phyloP scores from a whole-genome alignment of 2,888 invertebrate species.

The Creontiades dilutus region DNA sequence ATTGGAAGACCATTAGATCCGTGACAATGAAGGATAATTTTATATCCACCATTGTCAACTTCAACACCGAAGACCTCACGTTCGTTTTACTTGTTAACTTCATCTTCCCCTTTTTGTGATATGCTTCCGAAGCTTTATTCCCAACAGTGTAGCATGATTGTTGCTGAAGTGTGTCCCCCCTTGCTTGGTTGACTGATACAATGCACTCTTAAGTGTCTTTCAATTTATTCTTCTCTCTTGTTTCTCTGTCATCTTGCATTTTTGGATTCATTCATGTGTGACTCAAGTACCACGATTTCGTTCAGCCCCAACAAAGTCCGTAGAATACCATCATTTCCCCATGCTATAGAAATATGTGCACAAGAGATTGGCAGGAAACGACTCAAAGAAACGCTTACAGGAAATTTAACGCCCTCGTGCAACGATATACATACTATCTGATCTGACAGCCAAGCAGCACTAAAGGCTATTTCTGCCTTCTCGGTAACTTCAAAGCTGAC shows the following conservation, averaged over 20 bases:
- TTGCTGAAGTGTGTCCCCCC: background rate
- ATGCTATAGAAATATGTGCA: too few species aligned
- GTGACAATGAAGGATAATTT: conserved; percentile 99
- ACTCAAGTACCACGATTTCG: background rate
- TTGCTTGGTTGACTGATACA: conserved; percentile 35
- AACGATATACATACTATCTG: too few species aligned
- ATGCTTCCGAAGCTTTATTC: conserved; percentile 1
- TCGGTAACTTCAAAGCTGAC: too few species aligned
- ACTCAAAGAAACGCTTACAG: too few species aligned
- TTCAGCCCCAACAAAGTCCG: background rate
- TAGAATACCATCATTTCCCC: too few species aligned
- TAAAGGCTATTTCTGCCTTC: too few species aligned
- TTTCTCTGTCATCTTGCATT: conserved; percentile 10
- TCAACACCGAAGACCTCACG: conserved; percentile 98
- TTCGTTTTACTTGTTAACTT: conserved; percentile 82
- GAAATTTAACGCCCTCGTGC: too few species aligned
- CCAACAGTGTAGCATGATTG: conserved; percentile 9
- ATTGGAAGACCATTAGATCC: conserved; percentile 98
- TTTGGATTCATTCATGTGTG: background rate
- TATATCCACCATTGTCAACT: conserved; percentile 98
- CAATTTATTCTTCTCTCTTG: background rate
- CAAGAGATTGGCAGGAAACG: too few species aligned
- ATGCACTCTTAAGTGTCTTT: conserved; percentile 15
- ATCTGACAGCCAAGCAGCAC: too few species aligned
- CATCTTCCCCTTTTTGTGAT: background rate